Evolutionary conservation across 2,888 invertebrate species (phyloP).

Genomic region (Graphium colonna): DNA sequence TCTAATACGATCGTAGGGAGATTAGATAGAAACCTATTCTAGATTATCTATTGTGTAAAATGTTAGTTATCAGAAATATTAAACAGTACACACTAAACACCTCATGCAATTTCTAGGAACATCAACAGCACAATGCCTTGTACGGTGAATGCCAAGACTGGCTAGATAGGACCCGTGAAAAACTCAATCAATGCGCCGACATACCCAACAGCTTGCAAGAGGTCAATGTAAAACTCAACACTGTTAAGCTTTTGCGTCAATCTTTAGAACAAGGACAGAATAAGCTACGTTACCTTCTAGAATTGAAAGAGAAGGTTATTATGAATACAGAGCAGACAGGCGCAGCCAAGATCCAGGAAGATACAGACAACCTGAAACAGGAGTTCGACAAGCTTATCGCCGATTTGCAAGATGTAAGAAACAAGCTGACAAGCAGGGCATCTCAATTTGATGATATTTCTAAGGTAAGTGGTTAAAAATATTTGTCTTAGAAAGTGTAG

Average conservation of each 20-base stretch:
- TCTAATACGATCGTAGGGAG: too few relatives aligned
- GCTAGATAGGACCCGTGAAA: conserved; percentile 93
- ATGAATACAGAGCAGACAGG: conserved; percentile 95
- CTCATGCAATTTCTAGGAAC: conserved; percentile 81
- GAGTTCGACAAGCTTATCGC: conserved; percentile 93
- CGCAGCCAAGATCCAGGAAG: conserved; percentile 93
- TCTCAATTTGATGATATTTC: conserved; percentile 92
- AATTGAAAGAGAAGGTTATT: conserved; percentile 94
- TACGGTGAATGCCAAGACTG: conserved; percentile 96
- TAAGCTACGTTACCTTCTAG: conserved; percentile 85
- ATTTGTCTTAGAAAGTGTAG: too few relatives aligned
- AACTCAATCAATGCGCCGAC: conserved; percentile 89
- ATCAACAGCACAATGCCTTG: conserved; percentile 94
- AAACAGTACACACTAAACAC: neutral
- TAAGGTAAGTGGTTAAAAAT: conserved; percentile 82
- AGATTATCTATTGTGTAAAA: too few relatives aligned
- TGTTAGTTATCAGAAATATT: too few relatives aligned
- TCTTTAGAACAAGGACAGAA: conserved; percentile 94
- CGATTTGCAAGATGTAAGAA: conserved; percentile 89
- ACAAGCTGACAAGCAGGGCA: conserved; percentile 86
- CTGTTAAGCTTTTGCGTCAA: conserved; percentile 92
- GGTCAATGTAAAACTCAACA: conserved; percentile 91
- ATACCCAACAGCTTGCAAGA: conserved; percentile 90
- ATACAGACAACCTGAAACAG: conserved; percentile 91
- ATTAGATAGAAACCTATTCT: too few relatives aligned